phyloP scores from a whole-genome alignment of 2,888 invertebrate species.

The Entomobrya proxima region DNA sequence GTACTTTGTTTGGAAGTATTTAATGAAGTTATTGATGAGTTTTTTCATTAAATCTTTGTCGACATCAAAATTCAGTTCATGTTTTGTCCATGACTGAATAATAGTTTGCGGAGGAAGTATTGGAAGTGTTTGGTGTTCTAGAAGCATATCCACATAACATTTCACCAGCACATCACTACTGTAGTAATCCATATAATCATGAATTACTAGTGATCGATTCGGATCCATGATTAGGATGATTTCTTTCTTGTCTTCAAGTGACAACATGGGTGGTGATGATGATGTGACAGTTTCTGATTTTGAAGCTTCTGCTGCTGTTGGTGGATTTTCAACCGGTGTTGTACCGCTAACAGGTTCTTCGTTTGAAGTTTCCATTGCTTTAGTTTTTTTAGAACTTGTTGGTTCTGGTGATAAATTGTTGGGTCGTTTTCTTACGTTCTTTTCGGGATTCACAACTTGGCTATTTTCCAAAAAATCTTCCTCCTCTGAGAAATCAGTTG shows the following conservation, averaged over 20 bases:
- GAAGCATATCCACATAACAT: background rate
- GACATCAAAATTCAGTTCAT: background rate
- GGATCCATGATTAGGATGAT: background rate
- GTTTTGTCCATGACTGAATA: background rate
- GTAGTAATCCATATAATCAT: background rate
- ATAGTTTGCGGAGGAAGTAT: background rate
- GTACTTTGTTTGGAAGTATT: background rate
- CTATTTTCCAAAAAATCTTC: no score
- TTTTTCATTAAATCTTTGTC: background rate
- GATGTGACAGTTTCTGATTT: no score
- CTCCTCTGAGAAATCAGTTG: no score
- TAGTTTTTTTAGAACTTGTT: no score
- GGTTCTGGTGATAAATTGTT: no score
- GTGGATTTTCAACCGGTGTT: no score
- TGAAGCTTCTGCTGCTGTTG: no score
- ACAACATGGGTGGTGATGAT: background rate
- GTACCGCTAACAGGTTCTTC: no score
- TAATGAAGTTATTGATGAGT: background rate
- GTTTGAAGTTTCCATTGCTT: no score
- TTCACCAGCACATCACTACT: background rate
- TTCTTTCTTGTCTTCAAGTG: background rate
- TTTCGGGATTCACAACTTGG: no score
- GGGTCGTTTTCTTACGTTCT: no score
- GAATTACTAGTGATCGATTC: background rate
- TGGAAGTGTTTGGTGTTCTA: background rate